Evolutionary conservation across 2,888 invertebrate species (phyloP).

Genomic region (Lomographa bimaculata): DNA sequence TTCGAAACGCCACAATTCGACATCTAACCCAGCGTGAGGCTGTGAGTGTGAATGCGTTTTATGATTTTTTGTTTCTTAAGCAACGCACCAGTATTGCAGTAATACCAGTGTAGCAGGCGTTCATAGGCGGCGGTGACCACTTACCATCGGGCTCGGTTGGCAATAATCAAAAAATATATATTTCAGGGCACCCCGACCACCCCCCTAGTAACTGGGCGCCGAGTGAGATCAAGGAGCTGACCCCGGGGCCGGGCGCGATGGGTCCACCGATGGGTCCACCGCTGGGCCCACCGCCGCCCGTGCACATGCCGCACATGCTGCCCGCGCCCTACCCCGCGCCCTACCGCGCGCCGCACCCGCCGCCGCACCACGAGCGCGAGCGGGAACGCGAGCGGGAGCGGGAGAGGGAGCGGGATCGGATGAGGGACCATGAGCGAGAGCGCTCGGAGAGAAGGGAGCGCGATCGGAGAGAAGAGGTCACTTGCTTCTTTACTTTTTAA

Average conservation of each 20-base stretch:
- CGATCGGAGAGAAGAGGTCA: conserved; percentile 67
- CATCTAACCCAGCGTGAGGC: too few species aligned
- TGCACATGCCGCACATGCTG: conserved; percentile 49
- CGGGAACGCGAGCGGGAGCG: conserved; percentile 68
- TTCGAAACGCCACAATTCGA: too few species aligned
- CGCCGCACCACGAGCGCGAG: conserved; percentile 57
- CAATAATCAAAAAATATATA: too few species aligned
- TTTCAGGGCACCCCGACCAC: conserved; percentile 70
- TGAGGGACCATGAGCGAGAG: conserved; percentile 47
- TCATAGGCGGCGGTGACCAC: too few species aligned
- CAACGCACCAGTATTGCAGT: too few species aligned
- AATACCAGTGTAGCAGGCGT: too few species aligned
- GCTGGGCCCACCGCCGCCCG: conserved; percentile 46
- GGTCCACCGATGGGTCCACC: conserved; percentile 59
- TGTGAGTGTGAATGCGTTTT: too few species aligned
- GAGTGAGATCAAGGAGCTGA: conserved; percentile 87
- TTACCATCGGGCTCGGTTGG: too few species aligned
- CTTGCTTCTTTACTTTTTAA: too few species aligned
- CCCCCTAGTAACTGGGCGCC: conserved; percentile 86
- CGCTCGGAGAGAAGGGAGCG: conserved; percentile 50
- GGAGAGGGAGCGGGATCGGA: conserved; percentile 49
- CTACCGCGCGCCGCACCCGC: conserved; percentile 49
- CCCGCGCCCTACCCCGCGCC: conserved; percentile 57
- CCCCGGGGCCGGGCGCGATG: conserved; percentile 86
- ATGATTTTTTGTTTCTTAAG: too few species aligned